Evolutionary conservation across 2,113 vertebrate species (phyloP).

Genomic region (Drymodes brunneopygia): DNA sequence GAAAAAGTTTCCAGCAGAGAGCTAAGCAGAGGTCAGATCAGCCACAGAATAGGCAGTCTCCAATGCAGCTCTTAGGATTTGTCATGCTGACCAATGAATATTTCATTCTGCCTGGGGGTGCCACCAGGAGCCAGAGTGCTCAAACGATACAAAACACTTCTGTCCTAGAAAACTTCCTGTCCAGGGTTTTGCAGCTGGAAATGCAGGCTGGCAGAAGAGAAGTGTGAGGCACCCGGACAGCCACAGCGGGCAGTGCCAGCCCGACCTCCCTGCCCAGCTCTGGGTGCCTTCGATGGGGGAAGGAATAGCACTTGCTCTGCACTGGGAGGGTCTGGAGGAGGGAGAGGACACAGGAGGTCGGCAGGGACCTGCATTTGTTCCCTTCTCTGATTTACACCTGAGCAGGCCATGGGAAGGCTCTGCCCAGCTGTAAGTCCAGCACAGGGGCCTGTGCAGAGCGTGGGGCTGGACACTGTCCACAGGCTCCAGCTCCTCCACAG

Average conservation of each 20-base stretch:
- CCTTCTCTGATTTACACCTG: not conserved
- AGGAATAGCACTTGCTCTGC: not conserved
- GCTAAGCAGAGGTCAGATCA: not conserved
- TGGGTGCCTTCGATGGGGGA: accelerated
- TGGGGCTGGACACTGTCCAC: accelerated
- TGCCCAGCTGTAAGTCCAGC: no score
- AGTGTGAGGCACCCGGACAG: accelerated
- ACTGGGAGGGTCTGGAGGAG: not conserved
- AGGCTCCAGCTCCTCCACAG: no score
- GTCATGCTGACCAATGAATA: accelerated
- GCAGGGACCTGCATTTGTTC: not conserved
- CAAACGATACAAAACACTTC: not conserved
- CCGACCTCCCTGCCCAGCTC: no score
- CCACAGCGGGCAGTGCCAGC: no score
- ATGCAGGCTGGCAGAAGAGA: not conserved
- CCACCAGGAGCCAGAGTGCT: not conserved
- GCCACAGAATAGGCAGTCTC: not conserved
- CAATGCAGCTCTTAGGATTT: not conserved
- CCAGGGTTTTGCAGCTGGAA: not conserved
- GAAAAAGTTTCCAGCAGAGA: not conserved
- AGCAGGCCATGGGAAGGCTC: not conserved
- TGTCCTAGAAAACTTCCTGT: not conserved
- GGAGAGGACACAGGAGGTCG: not conserved
- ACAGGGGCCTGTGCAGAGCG: accelerated
- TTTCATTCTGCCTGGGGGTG: not conserved